Evolutionary conservation across 2,113 vertebrate genomes (phyloP).

Genomic region (Colaptes auratus): DNA sequence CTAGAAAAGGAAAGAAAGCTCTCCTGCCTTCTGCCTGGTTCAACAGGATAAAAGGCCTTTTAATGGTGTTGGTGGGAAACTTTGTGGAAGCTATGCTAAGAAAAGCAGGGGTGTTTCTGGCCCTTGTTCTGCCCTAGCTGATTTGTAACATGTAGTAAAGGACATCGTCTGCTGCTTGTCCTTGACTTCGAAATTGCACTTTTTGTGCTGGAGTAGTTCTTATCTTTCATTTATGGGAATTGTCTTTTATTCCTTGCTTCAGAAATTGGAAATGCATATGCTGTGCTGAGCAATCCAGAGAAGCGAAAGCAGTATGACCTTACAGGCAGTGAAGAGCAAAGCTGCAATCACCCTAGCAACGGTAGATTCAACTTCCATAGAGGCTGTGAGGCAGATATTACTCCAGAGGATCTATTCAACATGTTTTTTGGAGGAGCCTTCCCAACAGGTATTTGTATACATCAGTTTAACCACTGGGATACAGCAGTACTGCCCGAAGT

Average conservation of each 20-base stretch:
- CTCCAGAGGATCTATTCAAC: constrained; percentile 97
- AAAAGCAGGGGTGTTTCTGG: not conserved
- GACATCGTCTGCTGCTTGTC: not conserved
- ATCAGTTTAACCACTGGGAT: not conserved
- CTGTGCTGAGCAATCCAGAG: constrained; percentile 93
- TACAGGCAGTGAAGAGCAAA: constrained; percentile 88
- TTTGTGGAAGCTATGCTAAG: not conserved
- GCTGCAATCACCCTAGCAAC: constrained; percentile 82
- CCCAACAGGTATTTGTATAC: constrained; percentile 84
- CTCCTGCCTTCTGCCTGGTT: not conserved
- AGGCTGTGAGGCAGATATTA: constrained; percentile 96
- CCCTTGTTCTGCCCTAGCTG: not conserved
- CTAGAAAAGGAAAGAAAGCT: constrained; percentile 14
- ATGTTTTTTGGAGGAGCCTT: constrained; percentile 98
- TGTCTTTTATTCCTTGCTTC: constrained; percentile 54
- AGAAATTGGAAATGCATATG: constrained; percentile 97
- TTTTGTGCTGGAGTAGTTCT: not conserved
- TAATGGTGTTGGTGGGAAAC: not conserved
- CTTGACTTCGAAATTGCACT: not conserved
- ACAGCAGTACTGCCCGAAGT: not conserved
- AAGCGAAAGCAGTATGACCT: constrained; percentile 95
- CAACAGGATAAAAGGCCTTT: not conserved
- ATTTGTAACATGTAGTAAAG: not conserved
- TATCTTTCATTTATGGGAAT: not conserved
- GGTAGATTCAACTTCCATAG: constrained; percentile 92